phyloP scores from a whole-genome alignment of 2,888 invertebrate species.

The Blastobasis lacticolella region DNA sequence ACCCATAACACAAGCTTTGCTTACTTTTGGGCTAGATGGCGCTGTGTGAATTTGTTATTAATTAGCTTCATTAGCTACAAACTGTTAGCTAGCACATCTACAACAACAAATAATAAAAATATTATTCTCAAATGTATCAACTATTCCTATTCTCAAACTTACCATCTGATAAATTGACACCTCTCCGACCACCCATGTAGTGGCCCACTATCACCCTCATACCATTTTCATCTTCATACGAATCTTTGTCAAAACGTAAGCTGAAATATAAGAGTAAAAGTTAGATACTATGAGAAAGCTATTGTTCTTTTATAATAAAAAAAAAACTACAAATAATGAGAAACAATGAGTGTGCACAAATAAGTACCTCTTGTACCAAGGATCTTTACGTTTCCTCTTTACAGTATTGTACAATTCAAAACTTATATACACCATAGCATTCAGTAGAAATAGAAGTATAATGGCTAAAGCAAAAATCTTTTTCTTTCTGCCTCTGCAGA shows the following conservation, averaged over 20 bases:
- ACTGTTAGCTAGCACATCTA: too few species aligned
- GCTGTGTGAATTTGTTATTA: too few species aligned
- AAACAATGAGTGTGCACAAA: background rate
- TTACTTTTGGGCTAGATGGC: too few species aligned
- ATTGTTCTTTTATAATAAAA: background rate
- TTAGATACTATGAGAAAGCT: background rate
- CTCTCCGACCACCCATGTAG: slow-evolving; percentile 87
- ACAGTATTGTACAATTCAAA: slow-evolving; percentile 51
- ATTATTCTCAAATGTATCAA: too few species aligned
- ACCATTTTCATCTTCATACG: slow-evolving; percentile 82
- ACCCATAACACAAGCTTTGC: too few species aligned
- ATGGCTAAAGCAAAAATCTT: slow-evolving; percentile 44
- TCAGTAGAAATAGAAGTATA: slow-evolving; percentile 47
- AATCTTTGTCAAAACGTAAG: slow-evolving; percentile 75
- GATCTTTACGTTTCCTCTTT: slow-evolving; percentile 37
- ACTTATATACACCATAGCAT: slow-evolving; percentile 59
- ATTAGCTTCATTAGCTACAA: too few species aligned
- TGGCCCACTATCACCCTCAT: slow-evolving; percentile 91
- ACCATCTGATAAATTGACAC: slow-evolving; percentile 87
- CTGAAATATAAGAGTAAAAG: slow-evolving; percentile 42
- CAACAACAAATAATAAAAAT: too few species aligned
- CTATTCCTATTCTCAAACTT: slow-evolving; percentile 14
- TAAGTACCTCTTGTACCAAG: slow-evolving; percentile 50
- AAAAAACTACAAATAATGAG: background rate
- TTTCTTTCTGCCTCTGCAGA: slow-evolving; percentile 61